phyloP scores from a whole-genome alignment of 2,113 vertebrate species.

The Campylomormyrus tamandua region DNA sequence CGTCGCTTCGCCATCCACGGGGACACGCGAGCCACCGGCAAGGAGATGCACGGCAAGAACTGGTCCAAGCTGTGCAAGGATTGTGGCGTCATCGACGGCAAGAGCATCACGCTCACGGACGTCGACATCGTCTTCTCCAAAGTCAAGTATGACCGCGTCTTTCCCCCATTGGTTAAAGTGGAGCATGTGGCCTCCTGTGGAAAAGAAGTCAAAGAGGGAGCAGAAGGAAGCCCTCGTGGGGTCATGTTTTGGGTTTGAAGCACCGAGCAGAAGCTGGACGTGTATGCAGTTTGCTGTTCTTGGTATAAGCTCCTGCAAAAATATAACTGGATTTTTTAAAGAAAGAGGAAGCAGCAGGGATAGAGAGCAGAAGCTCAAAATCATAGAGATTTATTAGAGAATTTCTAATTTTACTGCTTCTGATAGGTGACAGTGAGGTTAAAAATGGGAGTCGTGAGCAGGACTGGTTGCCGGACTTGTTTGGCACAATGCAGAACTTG shows the following conservation, averaged over 20 bases:
- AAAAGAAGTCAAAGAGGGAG: neutral
- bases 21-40: constrained; percentile 82
- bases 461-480: neutral
- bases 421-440: neutral
- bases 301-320: neutral
- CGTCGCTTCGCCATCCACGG: constrained; percentile 84
- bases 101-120: constrained; percentile 83
- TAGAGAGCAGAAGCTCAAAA: neutral
- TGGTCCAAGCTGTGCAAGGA: constrained; percentile 95
- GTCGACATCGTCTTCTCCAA: constrained; percentile 98
- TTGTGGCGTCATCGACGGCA: constrained; percentile 84
- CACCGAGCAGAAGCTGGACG: neutral
- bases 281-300: neutral
- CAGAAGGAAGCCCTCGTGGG: neutral
- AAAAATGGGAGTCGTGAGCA: neutral
- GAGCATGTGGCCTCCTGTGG: neutral
- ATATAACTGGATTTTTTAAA: neutral
- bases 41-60: constrained; percentile 93
- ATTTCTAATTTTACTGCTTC: neutral
- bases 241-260: neutral
- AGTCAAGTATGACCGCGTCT: constrained; percentile 76
- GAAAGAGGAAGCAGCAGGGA: neutral
- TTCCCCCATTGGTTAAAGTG: neutral
- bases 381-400: neutral
- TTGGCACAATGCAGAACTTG: neutral